These are phyloP conservation scores for Uria aalge DNA, from an alignment of 2,113 vertebrate genomes.

Conservation along the genomic window DNA sequence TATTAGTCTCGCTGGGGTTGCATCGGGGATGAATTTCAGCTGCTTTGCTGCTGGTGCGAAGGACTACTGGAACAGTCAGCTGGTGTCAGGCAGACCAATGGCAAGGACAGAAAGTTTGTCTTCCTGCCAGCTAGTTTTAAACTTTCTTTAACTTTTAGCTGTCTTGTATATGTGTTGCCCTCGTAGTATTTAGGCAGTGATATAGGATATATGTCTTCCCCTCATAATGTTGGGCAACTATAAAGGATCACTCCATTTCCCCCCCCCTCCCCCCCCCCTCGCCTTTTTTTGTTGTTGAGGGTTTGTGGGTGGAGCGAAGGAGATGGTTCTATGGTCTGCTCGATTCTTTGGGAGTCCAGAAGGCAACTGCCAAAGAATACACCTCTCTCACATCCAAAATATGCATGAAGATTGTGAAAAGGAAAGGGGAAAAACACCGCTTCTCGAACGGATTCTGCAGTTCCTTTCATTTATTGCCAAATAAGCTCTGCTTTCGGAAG, in stretches of 20 bases:
- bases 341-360: not conserved
- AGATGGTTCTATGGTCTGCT: not conserved
- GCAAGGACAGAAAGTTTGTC: not conserved
- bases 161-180: not conserved
- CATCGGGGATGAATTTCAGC: slow-evolving; percentile 10
- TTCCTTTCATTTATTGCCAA: not conserved
- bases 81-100: slow-evolving; percentile 40
- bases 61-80: slow-evolving; percentile 34
- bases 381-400: not conserved
- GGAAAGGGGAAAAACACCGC: not conserved
- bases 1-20: slow-evolving; percentile 9
- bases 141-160: not conserved
- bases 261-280: rapidly evolving
- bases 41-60: slow-evolving; percentile 36
- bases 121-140: not conserved
- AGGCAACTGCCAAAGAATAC: not conserved
- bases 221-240: rapidly evolving
- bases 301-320: not conserved
- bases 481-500: not conserved
- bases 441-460: not conserved
- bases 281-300: not conserved
- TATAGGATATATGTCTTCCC: not conserved
- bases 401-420: not conserved
- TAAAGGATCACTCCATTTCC: not conserved
- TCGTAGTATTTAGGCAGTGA: not conserved